Percentiles rank a stretch among this genome's conserved stretches.
These are phyloP conservation scores for Dromiciops gliroides DNA, from an alignment of 2,113 vertebrate genomes.

Conservation along the genomic window DNA sequence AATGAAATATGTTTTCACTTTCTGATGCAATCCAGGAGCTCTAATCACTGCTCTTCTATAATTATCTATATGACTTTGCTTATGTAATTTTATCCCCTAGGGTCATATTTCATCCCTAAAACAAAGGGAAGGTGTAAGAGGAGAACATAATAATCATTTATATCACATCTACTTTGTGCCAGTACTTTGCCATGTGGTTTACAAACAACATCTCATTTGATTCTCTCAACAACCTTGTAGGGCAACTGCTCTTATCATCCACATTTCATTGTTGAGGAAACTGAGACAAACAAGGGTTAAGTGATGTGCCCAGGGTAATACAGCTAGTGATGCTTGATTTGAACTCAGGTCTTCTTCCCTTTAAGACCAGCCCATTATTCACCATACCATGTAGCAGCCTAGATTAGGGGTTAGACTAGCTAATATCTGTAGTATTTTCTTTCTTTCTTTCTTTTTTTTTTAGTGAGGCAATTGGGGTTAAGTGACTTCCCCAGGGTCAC, in stretches of 20 bases:
- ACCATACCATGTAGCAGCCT: no score
- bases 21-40: neutral
- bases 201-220: neutral
- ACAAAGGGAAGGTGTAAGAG: neutral
- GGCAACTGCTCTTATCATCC: neutral
- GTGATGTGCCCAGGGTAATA: neutral
- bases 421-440: no score
- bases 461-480: no score
- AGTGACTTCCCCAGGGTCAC: neutral
- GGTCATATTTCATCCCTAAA: neutral
- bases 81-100: neutral
- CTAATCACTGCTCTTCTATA: neutral
- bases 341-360: neutral
- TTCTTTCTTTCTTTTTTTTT: no score
- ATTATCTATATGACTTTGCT: neutral
- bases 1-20: neutral
- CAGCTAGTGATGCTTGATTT: neutral
- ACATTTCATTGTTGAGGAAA: neutral
- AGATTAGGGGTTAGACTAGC: no score
- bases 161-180: neutral
- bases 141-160: neutral
- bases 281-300: neutral
- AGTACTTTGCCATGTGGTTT: neutral
- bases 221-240: neutral
- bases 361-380: no score